Base-by-base conservation (phyloP, 2,113 vertebrate genomes). In the Eurystomus gularis region DNA sequence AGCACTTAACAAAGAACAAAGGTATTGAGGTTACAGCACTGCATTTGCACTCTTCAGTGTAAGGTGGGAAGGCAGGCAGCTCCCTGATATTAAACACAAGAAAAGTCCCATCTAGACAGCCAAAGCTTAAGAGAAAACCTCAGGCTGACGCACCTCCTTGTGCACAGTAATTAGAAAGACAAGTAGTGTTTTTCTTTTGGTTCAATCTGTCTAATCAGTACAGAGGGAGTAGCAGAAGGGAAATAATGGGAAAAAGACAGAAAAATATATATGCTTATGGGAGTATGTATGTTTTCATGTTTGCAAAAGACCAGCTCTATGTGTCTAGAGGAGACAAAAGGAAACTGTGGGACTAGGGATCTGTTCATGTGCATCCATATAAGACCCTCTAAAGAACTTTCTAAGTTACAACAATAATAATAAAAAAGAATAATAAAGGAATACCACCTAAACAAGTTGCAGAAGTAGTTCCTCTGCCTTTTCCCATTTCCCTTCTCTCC, bases 161-260 rank as follows among this genome's bases (percentile, higher is more conserved):
- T 37, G 58, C 82, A 31, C 93, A 91, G 90, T 29, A 96, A 96
- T 98, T 97, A 97, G 61, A 88, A 54, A 97, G 60, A 58, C 17
- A 64, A 96, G 94, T 24, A 72, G 55, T 31, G 73, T 75, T 57
- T 90, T 88, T 57, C 60, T 97, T 87, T 94, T 82, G 78, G 42
- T 93, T 97, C 39, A 29, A 14, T 62, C 92, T 70, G 37, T 86
- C 40, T 92, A 51, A 92, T 52, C 33, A 28, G 40, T 65, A 21
- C 76, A 49, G 40, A 84, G 77, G 25, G 81, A 84, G 31, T 21
- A 82, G 81, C 52, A 76, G 54, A 72, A 87, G 20, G 14, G 65
- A 82, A 92, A 86, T 51, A 11, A 24, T 8, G 25, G 12, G 17
- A 3, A 60, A 81, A 86, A 84, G 15, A 0, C 37, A 35, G 69